Evolutionary conservation across 2,888 invertebrate genomes (phyloP), one percentile per base, ranked within the genome.

Genomic region (Muscina levida): DNA sequence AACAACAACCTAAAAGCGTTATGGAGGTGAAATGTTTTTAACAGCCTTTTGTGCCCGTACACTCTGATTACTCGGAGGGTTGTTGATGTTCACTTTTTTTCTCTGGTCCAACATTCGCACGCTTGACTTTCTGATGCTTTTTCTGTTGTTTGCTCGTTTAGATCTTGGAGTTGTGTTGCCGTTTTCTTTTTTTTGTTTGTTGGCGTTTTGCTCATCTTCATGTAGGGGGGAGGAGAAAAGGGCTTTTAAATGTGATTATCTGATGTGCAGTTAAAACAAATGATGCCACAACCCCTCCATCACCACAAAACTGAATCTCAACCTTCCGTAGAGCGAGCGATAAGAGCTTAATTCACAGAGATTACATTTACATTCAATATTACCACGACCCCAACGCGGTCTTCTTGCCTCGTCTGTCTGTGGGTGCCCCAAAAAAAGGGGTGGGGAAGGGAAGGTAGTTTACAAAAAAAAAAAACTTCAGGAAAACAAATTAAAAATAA

Each of bases 171-270:
- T 42, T 11, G 46, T 51, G 3, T 19, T 67, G n/a, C 48, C 19
- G 2, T 8, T 8, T 19, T 22, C 26, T 71, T 59, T 62, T 67
- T 44, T 6, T 51, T 62, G 10, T 48, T 53, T 48, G 26, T 15
- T 39, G 53, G 13, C 53, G 42, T n/a, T 37, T 72, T 37, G 44
- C 31, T 31, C 31, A 5, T 31, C 3, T 46, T 57, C 39, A 39
- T 51, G 19, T 57, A n/a, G 62, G 75, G 53, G 42, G 53, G 48
- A 48, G 44, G 42, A 56, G 57, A 59, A 42, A 62, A 62, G 42
- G 81, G 81, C 81, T 77, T 81, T 81, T 81, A 81, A 62, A 81
- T 81, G 77, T 77, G 81, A 81, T 81, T 81, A 81, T 81, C 81
- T 81, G 65, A 71, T 77, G 67, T 74, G 56, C 56, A 75, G 77